phyloP scores from a whole-genome alignment of 2,113 vertebrate genomes.

The Xiphophorus hellerii region DNA sequence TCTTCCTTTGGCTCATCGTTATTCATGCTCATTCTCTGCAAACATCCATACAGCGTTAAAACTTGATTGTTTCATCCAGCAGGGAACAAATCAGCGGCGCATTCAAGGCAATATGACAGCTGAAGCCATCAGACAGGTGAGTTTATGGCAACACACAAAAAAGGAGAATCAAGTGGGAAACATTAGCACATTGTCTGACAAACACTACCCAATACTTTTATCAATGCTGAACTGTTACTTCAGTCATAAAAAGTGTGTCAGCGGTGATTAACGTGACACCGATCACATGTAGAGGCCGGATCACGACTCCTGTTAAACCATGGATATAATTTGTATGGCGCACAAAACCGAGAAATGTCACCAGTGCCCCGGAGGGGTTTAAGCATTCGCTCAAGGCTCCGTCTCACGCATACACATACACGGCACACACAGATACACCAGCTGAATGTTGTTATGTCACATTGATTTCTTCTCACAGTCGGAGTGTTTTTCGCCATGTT shows the following conservation, averaged over 20 bases:
- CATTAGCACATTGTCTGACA: background rate
- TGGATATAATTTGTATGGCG: conserved; percentile 49
- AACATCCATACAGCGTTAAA: conserved; percentile 17
- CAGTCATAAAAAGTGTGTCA: conserved; percentile 58
- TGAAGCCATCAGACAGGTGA: background rate
- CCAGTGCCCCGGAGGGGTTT: conserved; percentile 60
- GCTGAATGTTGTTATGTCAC: conserved; percentile 30
- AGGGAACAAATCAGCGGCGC: background rate
- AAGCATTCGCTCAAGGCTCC: conserved; percentile 49
- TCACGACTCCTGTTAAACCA: conserved; percentile 56
- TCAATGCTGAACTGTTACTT: conserved; percentile 29
- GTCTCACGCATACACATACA: conserved; percentile 11
- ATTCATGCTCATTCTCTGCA: conserved; percentile 35
- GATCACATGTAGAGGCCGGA: conserved; percentile 59
- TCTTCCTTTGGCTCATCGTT: conserved; percentile 35
- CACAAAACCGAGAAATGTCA: conserved; percentile 74
- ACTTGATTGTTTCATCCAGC: conserved; percentile 1
- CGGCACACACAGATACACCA: conserved; percentile 16
- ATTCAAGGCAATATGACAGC: background rate
- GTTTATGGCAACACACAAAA: background rate
- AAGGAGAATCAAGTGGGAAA: background rate
- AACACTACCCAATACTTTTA: conserved; percentile 26
- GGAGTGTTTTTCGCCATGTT: conserved; percentile 11
- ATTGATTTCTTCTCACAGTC: conserved; percentile 27
- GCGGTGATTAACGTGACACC: conserved; percentile 63